Conservation (phyloP, 2,888 invertebrate species). For the Lithosia quadra region DNA sequence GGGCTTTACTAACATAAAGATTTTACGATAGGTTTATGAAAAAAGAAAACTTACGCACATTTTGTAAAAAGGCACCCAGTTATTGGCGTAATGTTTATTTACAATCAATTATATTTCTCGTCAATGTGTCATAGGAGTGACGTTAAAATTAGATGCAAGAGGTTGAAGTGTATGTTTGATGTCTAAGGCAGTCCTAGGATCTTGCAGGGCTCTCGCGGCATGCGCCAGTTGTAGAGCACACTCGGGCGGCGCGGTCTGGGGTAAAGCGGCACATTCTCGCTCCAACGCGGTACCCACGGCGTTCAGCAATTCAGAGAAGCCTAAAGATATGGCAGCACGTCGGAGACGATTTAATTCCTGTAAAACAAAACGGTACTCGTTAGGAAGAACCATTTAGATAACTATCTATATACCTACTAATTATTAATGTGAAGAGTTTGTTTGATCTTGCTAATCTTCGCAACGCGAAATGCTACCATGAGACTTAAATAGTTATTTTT, state of each 20-base stretch:
- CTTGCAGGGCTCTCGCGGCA: conserved; percentile 93
- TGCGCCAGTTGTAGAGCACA: conserved; percentile 96
- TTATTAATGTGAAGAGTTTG: too few relatives aligned
- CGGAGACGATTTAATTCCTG: conserved; percentile 97
- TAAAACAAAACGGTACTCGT: conserved; percentile 29
- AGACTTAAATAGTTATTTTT: too few relatives aligned
- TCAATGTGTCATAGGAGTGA: conserved; percentile 61
- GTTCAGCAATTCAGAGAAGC: conserved; percentile 95
- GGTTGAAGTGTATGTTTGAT: conserved; percentile 79
- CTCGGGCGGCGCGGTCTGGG: conserved; percentile 93
- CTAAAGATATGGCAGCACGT: conserved; percentile 95
- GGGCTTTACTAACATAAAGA: too few relatives aligned
- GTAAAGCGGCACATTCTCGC: conserved; percentile 94
- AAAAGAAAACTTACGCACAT: not conserved
- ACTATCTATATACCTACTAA: not conserved
- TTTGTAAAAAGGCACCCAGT: too few relatives aligned
- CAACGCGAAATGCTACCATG: too few relatives aligned
- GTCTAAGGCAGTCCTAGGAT: conserved; percentile 87
- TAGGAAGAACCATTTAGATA: not conserved
- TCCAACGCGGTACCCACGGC: conserved; percentile 95
- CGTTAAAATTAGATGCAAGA: conserved; percentile 67
- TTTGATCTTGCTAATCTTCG: too few relatives aligned
- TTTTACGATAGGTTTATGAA: too few relatives aligned
- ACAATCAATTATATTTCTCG: conserved; percentile 11
- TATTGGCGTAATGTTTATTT: not conserved